Conservation (phyloP, 2,888 invertebrate species). For the Eristalis arbustorum region DNA sequence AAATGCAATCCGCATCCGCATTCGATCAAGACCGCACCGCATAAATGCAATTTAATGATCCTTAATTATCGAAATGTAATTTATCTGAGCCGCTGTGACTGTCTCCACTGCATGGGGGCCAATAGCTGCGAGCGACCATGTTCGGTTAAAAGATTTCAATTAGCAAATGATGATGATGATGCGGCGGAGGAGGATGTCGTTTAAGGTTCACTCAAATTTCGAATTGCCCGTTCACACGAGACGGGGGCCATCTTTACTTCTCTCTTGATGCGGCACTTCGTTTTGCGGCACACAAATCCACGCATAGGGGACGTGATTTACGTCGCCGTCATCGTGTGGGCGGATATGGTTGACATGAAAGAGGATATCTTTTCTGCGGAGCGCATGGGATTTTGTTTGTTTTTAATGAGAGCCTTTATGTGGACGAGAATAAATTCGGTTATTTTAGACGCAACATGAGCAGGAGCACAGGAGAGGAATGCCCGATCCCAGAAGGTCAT, state of each 20-base stretch:
- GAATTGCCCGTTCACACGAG: background rate
- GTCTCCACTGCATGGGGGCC: too few species aligned
- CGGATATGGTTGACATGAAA: slow-evolving; percentile 18
- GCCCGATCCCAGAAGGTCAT: background rate
- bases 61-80: slow-evolving; percentile 15
- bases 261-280: background rate
- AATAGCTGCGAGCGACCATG: background rate
- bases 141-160: background rate
- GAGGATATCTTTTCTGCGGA: slow-evolving; percentile 3
- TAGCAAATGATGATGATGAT: slow-evolving; percentile 4
- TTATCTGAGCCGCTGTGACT: background rate
- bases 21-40: background rate
- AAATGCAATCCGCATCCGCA: background rate
- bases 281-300: slow-evolving; percentile 5
- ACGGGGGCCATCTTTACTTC: background rate
- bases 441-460: background rate
- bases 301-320: background rate
- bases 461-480: background rate
- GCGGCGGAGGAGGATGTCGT: background rate
- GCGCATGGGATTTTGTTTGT: background rate
- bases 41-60: slow-evolving; percentile 32
- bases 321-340: background rate
- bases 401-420: slow-evolving; percentile 10
- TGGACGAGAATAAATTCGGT: slow-evolving; percentile 3
- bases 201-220: slow-evolving; percentile 27